A percentile compares a stretch with the other conserved stretches of the same genome.
phyloP scores from a whole-genome alignment of 2,888 invertebrate genomes.

The Lissocephala sabroskyi region DNA sequence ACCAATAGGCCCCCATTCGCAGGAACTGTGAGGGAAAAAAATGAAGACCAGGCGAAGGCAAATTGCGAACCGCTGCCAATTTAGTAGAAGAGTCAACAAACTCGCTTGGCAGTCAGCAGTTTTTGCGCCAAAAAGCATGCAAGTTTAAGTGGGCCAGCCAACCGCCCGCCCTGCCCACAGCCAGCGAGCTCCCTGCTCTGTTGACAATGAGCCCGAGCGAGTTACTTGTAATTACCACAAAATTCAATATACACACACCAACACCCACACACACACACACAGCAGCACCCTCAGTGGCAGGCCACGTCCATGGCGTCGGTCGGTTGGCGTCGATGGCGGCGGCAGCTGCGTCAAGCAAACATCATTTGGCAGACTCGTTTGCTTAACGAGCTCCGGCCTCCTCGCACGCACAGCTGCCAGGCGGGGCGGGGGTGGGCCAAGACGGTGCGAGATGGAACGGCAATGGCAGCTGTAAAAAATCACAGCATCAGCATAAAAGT shows the following conservation, averaged over 20 bases:
- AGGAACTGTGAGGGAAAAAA: no score
- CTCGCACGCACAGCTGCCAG: slow-evolving; percentile 41
- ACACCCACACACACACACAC: slow-evolving; percentile 3
- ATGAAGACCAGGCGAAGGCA: background rate
- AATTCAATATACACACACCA: slow-evolving; percentile 49
- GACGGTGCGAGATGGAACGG: slow-evolving; percentile 13
- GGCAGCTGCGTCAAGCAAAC: slow-evolving; percentile 39
- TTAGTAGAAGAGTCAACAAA: slow-evolving; percentile 41
- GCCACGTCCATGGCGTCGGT: no score
- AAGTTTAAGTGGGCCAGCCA: slow-evolving; percentile 7
- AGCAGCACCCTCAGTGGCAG: background rate
- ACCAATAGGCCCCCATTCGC: no score
- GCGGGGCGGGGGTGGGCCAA: no score
- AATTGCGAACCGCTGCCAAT: background rate
- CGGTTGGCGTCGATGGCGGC: slow-evolving; percentile 15
- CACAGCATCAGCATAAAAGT: slow-evolving; percentile 65
- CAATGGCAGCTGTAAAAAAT: slow-evolving; percentile 65
- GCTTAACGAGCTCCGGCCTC: slow-evolving; percentile 44
- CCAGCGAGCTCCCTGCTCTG: background rate
- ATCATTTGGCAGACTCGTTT: slow-evolving; percentile 53
- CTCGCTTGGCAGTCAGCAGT: slow-evolving; percentile 51
- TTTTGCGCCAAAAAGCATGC: slow-evolving; percentile 51
- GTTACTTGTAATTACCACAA: slow-evolving; percentile 64
- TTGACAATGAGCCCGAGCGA: slow-evolving; percentile 50
- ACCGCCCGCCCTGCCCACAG: background rate